These are phyloP conservation scores for Drosophila virilis DNA, from an alignment of 1,140 invertebrate genomes.

Conservation along the genomic window DNA sequence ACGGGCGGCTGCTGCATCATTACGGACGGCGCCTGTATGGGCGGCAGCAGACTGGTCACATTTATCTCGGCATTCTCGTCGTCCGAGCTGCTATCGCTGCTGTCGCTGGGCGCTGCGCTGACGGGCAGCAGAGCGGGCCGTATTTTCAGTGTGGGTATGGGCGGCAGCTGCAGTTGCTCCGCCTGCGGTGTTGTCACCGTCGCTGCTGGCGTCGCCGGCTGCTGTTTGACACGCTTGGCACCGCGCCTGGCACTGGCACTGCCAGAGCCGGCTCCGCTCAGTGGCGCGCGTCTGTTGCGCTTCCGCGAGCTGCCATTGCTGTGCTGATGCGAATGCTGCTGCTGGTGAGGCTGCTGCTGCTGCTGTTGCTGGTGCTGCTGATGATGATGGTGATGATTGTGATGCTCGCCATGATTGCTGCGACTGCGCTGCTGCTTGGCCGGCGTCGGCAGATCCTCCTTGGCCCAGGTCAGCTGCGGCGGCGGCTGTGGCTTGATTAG, in stretches of 20 bases:
- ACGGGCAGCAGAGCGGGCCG: slow-evolving; percentile 56
- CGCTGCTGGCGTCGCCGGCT: neutral
- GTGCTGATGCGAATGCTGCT: slow-evolving; percentile 18
- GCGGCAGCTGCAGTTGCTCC: slow-evolving; percentile 70
- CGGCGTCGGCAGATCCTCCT: slow-evolving; percentile 86
- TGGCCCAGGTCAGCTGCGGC: slow-evolving; percentile 88
- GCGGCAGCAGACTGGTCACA: slow-evolving; percentile 55
- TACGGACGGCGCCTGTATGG: neutral
- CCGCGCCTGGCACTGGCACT: slow-evolving; percentile 26
- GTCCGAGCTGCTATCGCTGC: slow-evolving; percentile 64
- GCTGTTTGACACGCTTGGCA: slow-evolving; percentile 31
- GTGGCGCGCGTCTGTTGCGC: slow-evolving; percentile 44
- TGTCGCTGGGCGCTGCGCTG: slow-evolving; percentile 47
- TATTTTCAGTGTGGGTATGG: slow-evolving; percentile 85
- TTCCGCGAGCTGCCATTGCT: slow-evolving; percentile 52
- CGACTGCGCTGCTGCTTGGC: slow-evolving; percentile 63
- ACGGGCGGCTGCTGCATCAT: neutral
- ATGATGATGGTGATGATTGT: slow-evolving; percentile 45
- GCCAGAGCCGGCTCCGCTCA: slow-evolving; percentile 25
- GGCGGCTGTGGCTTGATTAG: slow-evolving; percentile 86
- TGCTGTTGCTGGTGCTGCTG: slow-evolving; percentile 43
- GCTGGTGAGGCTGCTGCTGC: slow-evolving; percentile 19
- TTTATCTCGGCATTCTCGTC: slow-evolving; percentile 64
- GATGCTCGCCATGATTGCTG: slow-evolving; percentile 44
- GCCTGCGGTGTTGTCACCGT: neutral